Evolutionary conservation across 2,888 invertebrate species (phyloP), one percentile per base, ranked within the genome.

Genomic region (Ectemnius cavifrons): DNA sequence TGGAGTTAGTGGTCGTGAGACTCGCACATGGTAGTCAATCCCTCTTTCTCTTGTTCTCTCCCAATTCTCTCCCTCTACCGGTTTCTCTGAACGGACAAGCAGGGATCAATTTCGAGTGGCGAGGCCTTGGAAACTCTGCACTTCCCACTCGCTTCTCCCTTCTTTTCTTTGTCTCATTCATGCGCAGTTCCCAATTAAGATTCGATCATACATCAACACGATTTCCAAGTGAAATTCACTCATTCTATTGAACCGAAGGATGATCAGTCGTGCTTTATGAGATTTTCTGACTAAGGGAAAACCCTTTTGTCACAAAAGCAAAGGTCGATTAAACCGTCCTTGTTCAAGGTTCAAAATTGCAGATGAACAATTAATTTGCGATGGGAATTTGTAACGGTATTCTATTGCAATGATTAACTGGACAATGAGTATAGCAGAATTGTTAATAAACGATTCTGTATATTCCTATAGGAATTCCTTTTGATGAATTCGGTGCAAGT

Each of bases 1-100:
- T 62, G 57, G 45, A 68, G 64, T 75, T 72, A 75, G 65, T 28
- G 63, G 58, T 63, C 72, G 72, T 63, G 64, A 63, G 72, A 62
- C 61, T 68, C 67, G 56, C 57, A 58, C 52, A 14, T 16, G 58
- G 56, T 61, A 63, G 71, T 67, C 74, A 67, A 75, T 75, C 71
- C 71, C 62, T 57, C 62, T 63, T 49, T 37, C 37, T 37, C 37
- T 2, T 1, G 37, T 37, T 37, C 37, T 37, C 37, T 37, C 8
- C 37, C 5, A 37, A 11, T 37, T 37, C 37, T 37, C 37, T 6
- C 23, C 23, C 23, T 23, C 23, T 23, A 1, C 23, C 23, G 23
- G 3, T 2, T 37, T 37, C 8, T 11, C 37, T 37, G 11, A 1
- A 37, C 8, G 37, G 70, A 52, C 60, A 63, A 27, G 63, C 61